Evolutionary conservation across 2,113 vertebrate species (phyloP), one percentile per base, ranked within the genome.

Genomic region (Nematolebias whitei): DNA sequence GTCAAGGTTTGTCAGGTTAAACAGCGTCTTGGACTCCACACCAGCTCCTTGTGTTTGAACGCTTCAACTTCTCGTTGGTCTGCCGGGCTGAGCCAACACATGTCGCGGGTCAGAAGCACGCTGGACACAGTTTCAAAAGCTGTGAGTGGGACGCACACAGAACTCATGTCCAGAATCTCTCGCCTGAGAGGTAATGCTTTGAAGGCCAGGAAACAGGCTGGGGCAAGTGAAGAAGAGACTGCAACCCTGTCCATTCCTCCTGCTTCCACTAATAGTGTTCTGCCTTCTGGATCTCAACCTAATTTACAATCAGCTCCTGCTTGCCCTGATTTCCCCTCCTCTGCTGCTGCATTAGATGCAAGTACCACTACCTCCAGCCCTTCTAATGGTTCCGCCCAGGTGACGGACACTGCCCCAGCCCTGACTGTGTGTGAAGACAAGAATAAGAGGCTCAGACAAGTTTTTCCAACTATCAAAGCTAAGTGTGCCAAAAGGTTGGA

Each of bases 41-140:
- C 89, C 77, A 90, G 89, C 80, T 63, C 91, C 87, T 86, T 91
- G 63, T 87, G 88, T 89, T 90, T 94, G 76, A 92, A 93, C 66
- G 92, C 92, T 68, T 95, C 95, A 51, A 79, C 93, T 54, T 93
- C 93, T 9, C 93, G 92, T 76, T 92, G 93, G 92, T 91, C 94
- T 67, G 57, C 83, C 3, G 89, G 92, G 87, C 85, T 95, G 70
- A 95, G 78, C 79, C 91, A 82, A 92, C 93, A 78, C 87, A 96
- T 97, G 95, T 98, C 94, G 24, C 95, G 94, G 45, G 94, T 98
- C 84, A 96, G 90, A 89, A 96, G 53, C 79, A 95, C 96, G 50
- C 89, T 97, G 76, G 94, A 94, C 74, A 95, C 94, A 63, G 93
- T 96, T 84, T 95, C 96, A 44, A 98, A 97, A 91, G 96, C 92